Evolutionary conservation across 2,888 invertebrate genomes (phyloP), one percentile per base, ranked within the genome.

Genomic region (Allolobophora icterica): DNA sequence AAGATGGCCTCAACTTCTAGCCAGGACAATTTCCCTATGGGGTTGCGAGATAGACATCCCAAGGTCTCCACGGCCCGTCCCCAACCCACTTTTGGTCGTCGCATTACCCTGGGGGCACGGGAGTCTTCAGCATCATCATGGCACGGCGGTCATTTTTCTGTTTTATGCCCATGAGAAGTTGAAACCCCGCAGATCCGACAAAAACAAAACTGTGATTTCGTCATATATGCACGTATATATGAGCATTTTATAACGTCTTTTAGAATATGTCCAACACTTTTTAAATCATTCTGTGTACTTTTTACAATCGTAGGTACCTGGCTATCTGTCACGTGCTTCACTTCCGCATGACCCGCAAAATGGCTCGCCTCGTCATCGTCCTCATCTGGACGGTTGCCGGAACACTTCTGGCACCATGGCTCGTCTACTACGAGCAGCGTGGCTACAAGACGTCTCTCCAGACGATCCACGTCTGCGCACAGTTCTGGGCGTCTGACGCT

Each of bases 301-400:
- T 19, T 84, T 87, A 21, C 13, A 8, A 35, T 34, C 35, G 34
- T 94, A 95, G 96, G 93, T 98, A 98, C 95, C 96, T 98, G 93
- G 98, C 98, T 89, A 98, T 98, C 94, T 98, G 98, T 97, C 98
- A 98, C 97, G 98, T 98, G 3, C 95, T 98, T 94, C 98, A 97
- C 94, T 97, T 97, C 94, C 98, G 98, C 95, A 98, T 98, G 95
- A 98, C 98, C 89, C 98, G 98, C 94, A 96, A 97, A 91, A 97
- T 98, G 33, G 98, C 98, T 24, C 96, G 98, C 91, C 96, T 97
- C 95, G 97, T 98, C 96, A 98, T 98, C 94, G 96, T 97, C 92
- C 96, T 98, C 94, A 98, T 98, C 94, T 98, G 98, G 98, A 96
- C 97, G 94, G 97, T 98, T 93, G 98, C 98, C 2, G 96, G 97